Conservation (phyloP, 2,113 vertebrate genomes). For the Chunga burmeisteri region DNA sequence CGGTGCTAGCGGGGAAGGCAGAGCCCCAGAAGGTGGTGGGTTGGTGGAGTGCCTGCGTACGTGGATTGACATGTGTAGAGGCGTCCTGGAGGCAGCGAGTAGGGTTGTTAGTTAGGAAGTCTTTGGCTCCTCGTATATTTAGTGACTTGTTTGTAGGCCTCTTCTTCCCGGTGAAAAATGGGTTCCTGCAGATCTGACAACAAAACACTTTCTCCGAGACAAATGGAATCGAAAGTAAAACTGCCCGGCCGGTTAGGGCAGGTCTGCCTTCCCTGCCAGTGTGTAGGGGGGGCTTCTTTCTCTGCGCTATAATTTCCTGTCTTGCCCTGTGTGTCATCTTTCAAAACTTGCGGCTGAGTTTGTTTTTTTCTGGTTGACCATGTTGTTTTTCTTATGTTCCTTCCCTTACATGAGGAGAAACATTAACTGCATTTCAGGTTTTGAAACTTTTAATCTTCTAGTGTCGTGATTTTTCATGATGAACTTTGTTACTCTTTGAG, state of each 20-base stretch:
- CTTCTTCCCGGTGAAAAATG: not conserved
- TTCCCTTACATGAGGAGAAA: not conserved
- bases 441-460: not conserved
- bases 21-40: not conserved
- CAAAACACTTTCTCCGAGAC: not conserved
- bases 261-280: not conserved
- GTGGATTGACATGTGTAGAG: not conserved
- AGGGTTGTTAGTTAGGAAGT: not conserved
- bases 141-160: not conserved
- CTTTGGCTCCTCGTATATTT: rapidly evolving
- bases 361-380: not conserved
- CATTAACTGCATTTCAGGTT: not conserved
- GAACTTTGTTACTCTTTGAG: not conserved
- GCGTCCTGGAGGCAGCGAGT: not conserved
- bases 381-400: not conserved
- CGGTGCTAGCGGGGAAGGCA: not conserved
- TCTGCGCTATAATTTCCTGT: rapidly evolving
- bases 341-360: not conserved
- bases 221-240: conserved; percentile 38
- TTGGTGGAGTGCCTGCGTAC: not conserved
- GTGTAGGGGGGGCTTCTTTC: not conserved
- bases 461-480: not conserved
- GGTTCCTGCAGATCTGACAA: not conserved
- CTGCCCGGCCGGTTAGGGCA: not conserved
- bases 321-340: not conserved